Evolutionary conservation across 2,888 invertebrate species (phyloP), one percentile per base, ranked within the genome.

Genomic region (Caradrina clavipalpis): DNA sequence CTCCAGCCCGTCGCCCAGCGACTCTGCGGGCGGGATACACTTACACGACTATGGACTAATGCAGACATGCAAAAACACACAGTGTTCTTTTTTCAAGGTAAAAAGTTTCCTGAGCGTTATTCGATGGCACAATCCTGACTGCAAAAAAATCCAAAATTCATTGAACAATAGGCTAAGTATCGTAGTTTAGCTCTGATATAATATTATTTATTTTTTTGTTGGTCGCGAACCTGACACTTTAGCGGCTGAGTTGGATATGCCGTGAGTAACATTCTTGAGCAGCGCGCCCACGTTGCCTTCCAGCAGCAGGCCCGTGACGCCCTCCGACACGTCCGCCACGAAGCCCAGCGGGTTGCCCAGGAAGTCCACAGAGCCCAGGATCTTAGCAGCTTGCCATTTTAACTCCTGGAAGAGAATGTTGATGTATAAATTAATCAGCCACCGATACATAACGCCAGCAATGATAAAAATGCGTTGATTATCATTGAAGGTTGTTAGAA

Each of bases 261-360:
- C 99, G 91, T 99, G 99, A 0, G 99, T 98, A 7, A 99, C 98
- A 92, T 99, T 99, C 94, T 98, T 98, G 45, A 99, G 97, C 69
- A 99, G 96, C 58, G 99, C 98, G 60, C 98, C 97, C 0, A 99
- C 98, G 90, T 98, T 99, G 49, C 99, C 99, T 92, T 99, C 99
- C 78, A 98, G 97, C 79, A 99, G 97, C 61, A 99, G 96, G 0
- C 99, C 99, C 2, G 98, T 97, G 45, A 99, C 97, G 42, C 99
- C 99, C 94, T 99, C 99, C 0, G 98, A 98, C 50, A 99, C 98
- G 95, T 99, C 99, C 87, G 98, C 98, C 77, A 99, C 97, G 87
- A 99, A 98, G 17, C 99, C 99, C 57, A 99, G 93, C 3, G 99
- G 99, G 96, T 99, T 99, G 50, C 99, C 99, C 60, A 99, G 97